phyloP scores from a whole-genome alignment of 2,888 invertebrate genomes.

The Campoplex nolae region DNA sequence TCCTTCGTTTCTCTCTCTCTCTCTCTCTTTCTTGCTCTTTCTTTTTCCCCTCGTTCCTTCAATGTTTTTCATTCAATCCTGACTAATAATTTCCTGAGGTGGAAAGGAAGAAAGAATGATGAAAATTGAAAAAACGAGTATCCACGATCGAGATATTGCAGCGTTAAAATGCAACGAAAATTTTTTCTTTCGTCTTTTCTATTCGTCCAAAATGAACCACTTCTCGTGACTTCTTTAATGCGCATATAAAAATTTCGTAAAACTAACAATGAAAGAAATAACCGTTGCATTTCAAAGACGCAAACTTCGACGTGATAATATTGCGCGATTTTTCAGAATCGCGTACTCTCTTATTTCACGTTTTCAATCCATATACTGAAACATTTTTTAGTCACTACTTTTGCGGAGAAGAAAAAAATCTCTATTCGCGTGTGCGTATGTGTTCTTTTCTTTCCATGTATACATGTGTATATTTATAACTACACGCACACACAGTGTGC shows the following conservation, averaged over 20 bases:
- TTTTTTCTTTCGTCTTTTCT: not conserved
- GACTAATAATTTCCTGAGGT: not conserved
- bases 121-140: not conserved
- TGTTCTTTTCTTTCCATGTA: not conserved
- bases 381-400: not conserved
- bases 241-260: not conserved
- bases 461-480: not conserved
- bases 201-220: not conserved
- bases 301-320: not conserved
- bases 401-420: constrained; percentile 1
- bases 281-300: not conserved
- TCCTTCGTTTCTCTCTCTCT: not conserved
- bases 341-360: not conserved
- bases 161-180: not conserved
- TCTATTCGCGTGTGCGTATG: constrained; percentile 20
- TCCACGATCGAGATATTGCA: not conserved
- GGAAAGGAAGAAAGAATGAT: constrained; percentile 7
- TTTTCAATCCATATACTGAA: not conserved
- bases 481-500: constrained; percentile 15
- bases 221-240: not conserved
- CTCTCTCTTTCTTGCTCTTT: constrained; percentile 12
- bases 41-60: not conserved
- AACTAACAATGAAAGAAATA: not conserved
- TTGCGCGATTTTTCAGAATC: not conserved
- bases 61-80: not conserved